These are phyloP conservation scores for Tamandua tetradactyla DNA, from an alignment of 2,797 vertebrate genomes.

Conservation along the genomic window DNA sequence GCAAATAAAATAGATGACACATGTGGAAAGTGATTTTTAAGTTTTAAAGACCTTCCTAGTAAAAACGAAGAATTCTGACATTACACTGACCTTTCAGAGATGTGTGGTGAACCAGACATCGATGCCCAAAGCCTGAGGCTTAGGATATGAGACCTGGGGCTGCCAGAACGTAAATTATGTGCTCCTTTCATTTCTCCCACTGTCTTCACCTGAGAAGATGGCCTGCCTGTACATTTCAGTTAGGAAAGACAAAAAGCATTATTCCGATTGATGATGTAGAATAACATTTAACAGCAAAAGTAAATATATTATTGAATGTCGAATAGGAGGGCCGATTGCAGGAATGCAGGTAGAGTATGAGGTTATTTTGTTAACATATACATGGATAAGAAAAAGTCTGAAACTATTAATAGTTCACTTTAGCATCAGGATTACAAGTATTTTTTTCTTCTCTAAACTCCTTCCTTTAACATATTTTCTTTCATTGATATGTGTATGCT, in stretches of 20 bases:
- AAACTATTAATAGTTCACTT: not conserved
- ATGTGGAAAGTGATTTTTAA: conserved; percentile 44
- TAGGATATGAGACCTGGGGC: not conserved
- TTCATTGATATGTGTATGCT: not conserved
- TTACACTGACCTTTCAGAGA: not conserved
- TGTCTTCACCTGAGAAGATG: not conserved
- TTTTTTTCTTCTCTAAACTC: not conserved
- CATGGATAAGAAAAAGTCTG: not conserved
- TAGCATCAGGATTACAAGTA: not conserved
- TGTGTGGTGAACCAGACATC: not conserved
- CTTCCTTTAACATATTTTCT: not conserved
- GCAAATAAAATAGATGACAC: not conserved
- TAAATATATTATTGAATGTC: not conserved
- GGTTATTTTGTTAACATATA: not conserved
- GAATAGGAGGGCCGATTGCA: not conserved
- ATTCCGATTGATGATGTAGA: not conserved
- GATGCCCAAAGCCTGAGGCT: not conserved
- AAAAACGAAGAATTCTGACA: conserved; percentile 21
- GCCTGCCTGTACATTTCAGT: not conserved
- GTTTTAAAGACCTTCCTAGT: not conserved
- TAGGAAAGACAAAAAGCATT: not conserved
- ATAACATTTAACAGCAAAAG: not conserved
- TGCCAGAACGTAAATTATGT: not conserved
- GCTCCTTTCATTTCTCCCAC: not conserved
- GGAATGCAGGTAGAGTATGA: not conserved